A percentile compares a stretch with the other conserved stretches of the same genome.
These are phyloP conservation scores for Linhomoeus sp. DNA, from an alignment of 2,888 invertebrate genomes.

Conservation along the genomic window DNA sequence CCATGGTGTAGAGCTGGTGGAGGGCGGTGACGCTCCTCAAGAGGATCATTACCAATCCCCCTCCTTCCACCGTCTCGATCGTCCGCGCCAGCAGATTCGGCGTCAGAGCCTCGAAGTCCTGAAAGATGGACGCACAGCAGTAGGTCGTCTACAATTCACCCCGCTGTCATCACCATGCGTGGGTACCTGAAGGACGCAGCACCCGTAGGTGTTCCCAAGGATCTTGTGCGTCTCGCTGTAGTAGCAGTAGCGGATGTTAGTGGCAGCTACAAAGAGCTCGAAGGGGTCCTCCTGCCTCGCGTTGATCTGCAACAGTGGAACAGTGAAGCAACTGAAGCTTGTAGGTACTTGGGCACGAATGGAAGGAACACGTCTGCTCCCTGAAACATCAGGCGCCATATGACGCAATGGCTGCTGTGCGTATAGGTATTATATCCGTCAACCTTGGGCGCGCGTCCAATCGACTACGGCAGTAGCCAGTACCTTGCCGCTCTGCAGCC, in stretches of 20 bases:
- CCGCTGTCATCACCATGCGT: too few species aligned
- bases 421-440: too few species aligned
- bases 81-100: slow-evolving; percentile 89
- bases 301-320: slow-evolving; percentile 43
- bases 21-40: slow-evolving; percentile 64
- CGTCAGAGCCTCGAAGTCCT: slow-evolving; percentile 92
- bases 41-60: slow-evolving; percentile 62
- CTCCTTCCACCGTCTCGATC: slow-evolving; percentile 92
- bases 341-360: too few species aligned
- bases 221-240: slow-evolving; percentile 94
- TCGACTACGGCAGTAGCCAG: slow-evolving; percentile 29
- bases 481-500: slow-evolving; percentile 48
- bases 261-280: slow-evolving; percentile 81
- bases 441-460: too few species aligned
- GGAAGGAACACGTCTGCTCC: too few species aligned
- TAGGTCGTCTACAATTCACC: too few species aligned
- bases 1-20: slow-evolving; percentile 78
- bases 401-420: too few species aligned
- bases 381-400: too few species aligned
- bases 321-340: too few species aligned
- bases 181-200: slow-evolving; percentile 67
- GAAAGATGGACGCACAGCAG: slow-evolving; percentile 9
- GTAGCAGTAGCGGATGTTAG: slow-evolving; percentile 87
- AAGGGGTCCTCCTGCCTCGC: slow-evolving; percentile 87
- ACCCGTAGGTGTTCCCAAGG: slow-evolving; percentile 85